Conservation (phyloP, 2,113 vertebrate genomes). For the Petrocephalus zakoni region DNA sequence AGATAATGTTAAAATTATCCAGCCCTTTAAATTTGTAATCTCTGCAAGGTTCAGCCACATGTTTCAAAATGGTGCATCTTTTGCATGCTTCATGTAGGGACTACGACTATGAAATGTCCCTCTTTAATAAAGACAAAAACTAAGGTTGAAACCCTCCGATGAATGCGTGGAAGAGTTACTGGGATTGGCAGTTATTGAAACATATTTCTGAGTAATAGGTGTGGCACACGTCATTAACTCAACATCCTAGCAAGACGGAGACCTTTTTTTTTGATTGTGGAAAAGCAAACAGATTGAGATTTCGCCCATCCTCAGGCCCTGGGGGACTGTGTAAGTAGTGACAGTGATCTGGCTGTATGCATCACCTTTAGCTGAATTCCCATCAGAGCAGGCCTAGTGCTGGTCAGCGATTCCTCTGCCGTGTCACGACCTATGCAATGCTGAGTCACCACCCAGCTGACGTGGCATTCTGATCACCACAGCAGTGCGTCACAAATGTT, state of each 20-base stretch:
- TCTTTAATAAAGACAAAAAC: neutral
- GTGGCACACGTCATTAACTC: neutral
- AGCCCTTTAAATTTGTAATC: neutral
- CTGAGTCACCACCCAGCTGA: slow-evolving; percentile 9
- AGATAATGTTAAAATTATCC: neutral
- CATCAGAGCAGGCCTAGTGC: neutral
- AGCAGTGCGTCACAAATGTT: neutral
- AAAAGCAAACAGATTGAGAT: neutral
- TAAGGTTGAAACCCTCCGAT: neutral
- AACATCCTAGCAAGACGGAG: neutral
- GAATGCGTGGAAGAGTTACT: neutral
- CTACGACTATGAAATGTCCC: neutral
- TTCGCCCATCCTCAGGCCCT: neutral
- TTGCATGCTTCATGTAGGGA: neutral
- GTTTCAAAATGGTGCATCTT: neutral
- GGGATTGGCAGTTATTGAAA: neutral
- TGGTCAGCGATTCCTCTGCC: neutral
- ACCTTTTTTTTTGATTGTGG: neutral
- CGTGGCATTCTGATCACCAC: neutral
- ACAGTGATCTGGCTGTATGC: neutral
- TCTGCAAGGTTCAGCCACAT: neutral
- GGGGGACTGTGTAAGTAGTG: neutral
- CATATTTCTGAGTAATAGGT: neutral
- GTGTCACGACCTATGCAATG: neutral
- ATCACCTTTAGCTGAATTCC: neutral